Percentiles rank a stretch among this genome's conserved stretches.
Conservation (phyloP, 2,888 invertebrate species). For the Agriopis aurantiaria region DNA sequence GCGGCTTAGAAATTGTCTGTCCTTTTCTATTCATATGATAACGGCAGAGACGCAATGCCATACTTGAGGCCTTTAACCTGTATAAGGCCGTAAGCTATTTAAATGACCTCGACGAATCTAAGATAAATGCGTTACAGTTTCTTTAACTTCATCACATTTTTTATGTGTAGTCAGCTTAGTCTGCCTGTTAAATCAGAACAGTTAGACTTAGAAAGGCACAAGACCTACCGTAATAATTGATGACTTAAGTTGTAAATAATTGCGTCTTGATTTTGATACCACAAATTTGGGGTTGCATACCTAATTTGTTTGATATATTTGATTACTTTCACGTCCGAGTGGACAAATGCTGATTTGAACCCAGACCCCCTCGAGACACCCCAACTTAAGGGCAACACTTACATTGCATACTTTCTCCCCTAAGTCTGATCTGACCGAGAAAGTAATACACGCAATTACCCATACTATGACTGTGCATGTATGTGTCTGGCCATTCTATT, state of each 20-base stretch:
- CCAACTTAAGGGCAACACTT: background rate
- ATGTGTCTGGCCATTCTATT: too few relatives aligned
- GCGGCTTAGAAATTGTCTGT: conserved; percentile 22
- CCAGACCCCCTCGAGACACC: conserved; percentile 11
- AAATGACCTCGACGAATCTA: conserved; percentile 36
- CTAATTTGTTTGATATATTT: background rate
- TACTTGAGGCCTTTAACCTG: conserved; percentile 34
- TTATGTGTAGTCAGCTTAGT: conserved; percentile 21
- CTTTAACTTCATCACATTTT: conserved; percentile 32
- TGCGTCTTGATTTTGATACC: background rate
- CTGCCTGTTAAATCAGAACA: conserved; percentile 21
- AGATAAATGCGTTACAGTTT: conserved; percentile 38
- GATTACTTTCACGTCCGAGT: conserved; percentile 17
- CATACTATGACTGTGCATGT: too few relatives aligned
- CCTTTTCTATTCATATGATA: conserved; percentile 19
- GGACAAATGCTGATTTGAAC: background rate
- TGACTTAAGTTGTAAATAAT: conserved; percentile 15
- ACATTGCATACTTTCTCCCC: conserved; percentile 26
- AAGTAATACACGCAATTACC: conserved; percentile 10
- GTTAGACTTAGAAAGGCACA: conserved; percentile 22
- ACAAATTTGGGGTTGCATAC: background rate
- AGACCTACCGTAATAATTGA: conserved; percentile 23
- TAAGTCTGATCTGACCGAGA: conserved; percentile 13
- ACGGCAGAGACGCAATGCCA: conserved; percentile 26
- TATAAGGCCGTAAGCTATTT: conserved; percentile 37